Evolutionary conservation across 2,888 invertebrate genomes (phyloP).

Genomic region (Linnaemya vulpina): DNA sequence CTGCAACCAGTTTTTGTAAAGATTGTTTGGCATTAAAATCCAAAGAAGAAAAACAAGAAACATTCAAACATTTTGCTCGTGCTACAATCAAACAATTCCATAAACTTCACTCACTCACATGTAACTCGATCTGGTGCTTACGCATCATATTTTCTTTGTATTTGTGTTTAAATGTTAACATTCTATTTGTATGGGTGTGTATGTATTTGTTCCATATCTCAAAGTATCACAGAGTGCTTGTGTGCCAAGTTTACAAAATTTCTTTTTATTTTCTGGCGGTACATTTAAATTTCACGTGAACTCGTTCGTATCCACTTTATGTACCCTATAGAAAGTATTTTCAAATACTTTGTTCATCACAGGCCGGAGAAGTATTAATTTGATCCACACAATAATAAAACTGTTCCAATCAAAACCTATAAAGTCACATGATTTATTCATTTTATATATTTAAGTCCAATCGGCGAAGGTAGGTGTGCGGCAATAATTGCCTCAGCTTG

Average conservation of each 20-base stretch:
- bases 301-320: conserved; percentile 27
- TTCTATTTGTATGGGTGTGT: background rate
- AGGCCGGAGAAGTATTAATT: too few relatives aligned
- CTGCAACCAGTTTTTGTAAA: conserved; percentile 71
- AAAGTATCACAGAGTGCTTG: conserved; percentile 22
- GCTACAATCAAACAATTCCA: conserved; percentile 25
- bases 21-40: conserved; percentile 48
- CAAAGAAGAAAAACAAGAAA: conserved; percentile 18
- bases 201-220: conserved; percentile 38
- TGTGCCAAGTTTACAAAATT: conserved; percentile 62
- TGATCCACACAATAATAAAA: too few relatives aligned
- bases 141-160: conserved; percentile 31
- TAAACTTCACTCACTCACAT: conserved; percentile 4
- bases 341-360: background rate
- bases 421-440: too few relatives aligned
- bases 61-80: conserved; percentile 39
- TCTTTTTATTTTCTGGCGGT: conserved; percentile 28
- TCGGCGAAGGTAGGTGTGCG: too few relatives aligned
- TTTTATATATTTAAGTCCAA: too few relatives aligned
- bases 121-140: conserved; percentile 48
- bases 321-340: conserved; percentile 12
- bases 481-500: too few relatives aligned
- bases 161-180: conserved; percentile 3
- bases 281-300: conserved; percentile 30
- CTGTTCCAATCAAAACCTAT: too few relatives aligned